Conservation (phyloP, 2,797 vertebrate genomes). For the Acanthopagrus latus region DNA sequence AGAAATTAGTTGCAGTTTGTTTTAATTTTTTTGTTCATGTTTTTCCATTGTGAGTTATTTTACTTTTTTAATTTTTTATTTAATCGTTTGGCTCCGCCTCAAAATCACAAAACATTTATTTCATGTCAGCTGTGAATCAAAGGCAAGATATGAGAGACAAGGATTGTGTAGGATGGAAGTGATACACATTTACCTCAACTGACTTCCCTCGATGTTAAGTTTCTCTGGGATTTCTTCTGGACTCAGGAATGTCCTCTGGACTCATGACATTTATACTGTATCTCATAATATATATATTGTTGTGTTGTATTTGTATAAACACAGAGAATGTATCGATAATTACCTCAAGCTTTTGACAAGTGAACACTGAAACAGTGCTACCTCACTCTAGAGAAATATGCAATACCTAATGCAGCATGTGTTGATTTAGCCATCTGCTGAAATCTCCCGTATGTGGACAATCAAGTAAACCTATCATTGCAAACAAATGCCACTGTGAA, state of each 20-base stretch:
- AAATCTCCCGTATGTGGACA: conserved; percentile 76
- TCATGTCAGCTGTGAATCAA: conserved; percentile 51
- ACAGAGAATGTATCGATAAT: conserved; percentile 71
- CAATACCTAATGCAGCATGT: conserved; percentile 63
- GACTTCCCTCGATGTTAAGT: conserved; percentile 78
- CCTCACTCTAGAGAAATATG: conserved; percentile 79
- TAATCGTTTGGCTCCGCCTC: conserved; percentile 62
- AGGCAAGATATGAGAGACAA: conserved; percentile 21
- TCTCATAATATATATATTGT: conserved; percentile 66
- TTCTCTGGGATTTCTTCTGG: conserved; percentile 75
- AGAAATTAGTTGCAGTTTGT: background rate
- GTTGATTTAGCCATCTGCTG: conserved; percentile 61
- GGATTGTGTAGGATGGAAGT: conserved; percentile 44
- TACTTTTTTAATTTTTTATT: conserved; percentile 54
- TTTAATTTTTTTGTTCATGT: conserved; percentile 20
- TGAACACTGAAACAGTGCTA: conserved; percentile 78
- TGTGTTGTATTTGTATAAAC: conserved; percentile 71
- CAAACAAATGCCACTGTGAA: conserved; percentile 72
- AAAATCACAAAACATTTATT: conserved; percentile 38
- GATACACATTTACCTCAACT: conserved; percentile 78
- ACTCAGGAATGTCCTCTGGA: conserved; percentile 64
- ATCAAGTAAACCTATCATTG: conserved; percentile 72
- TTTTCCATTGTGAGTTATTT: conserved; percentile 35
- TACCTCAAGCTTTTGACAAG: conserved; percentile 65
- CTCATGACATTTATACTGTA: conserved; percentile 54